Evolutionary conservation across 2,888 invertebrate species (phyloP), one percentile per base, ranked within the genome.

Genomic region (Volucella bombylans): DNA sequence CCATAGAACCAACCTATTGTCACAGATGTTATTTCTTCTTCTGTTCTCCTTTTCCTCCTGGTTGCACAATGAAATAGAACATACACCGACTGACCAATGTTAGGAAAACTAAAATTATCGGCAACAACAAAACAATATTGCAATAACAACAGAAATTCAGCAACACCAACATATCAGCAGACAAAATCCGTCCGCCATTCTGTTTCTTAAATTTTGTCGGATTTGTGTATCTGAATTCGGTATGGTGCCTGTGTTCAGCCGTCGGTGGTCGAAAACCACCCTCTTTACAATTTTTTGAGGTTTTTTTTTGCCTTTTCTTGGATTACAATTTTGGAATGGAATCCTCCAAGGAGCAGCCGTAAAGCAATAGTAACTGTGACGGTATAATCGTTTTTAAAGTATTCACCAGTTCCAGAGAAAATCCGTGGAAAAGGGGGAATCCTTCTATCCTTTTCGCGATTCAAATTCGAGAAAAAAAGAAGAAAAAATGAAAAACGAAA

Each of bases 311-410:
- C 61, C 61, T 23, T 68, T 64, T 18, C 65, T 64, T 50, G 52
- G 68, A 69, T 74, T 86, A 47, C 61, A 49, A 31, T 55, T 65
- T 55, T 74, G 31, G 59, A 78, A 67, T 80, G 57, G 62, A 86
- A 86, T 67, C 54, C 74, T 83, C 77, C 41, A 77, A 74, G 76
- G 76, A 69, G 67, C 62, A 57, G 43, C 62, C 31, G 31, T 31
- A 77, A 62, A 43, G 72, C 76, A 89, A 90, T 89, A 90, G 89
- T 89, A 88, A 89, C 88, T 90, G 88, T 88, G 89, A 89, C 90
- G 90, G 88, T 89, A 90, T 90, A 90, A 90, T 90, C 90, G 90
- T 88, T 90, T 89, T 90, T 90, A 90, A 90, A 90, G 90, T 90
- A 90, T 90, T 89, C 73, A 68, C 72, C 72, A 62, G 38, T 65